Evolutionary conservation across 1,140 invertebrate genomes (phyloP), one percentile per base, ranked within the genome.

Genomic region (Nomia melanderi): DNA sequence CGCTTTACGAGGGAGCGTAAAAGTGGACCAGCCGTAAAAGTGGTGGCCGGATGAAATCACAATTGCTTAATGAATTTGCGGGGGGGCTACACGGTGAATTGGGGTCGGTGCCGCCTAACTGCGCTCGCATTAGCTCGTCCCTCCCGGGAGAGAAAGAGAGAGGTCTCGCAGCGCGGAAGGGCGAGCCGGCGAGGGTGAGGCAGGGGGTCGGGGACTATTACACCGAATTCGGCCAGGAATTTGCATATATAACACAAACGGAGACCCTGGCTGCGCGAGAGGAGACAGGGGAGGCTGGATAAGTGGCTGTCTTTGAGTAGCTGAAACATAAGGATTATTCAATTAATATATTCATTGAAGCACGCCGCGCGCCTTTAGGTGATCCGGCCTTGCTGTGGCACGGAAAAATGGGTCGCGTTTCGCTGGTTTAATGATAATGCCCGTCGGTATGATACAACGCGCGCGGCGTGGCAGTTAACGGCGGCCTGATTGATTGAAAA

Each of bases 311-410:
- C 82, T 86, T 86, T 84, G 74, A 88, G 77, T 82, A 71, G 62
- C 77, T 84, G 67, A 74, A 76, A 77, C 77, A 67, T 64, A 77
- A 63, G 70, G 77, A 83, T 87, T 83, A 87, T 86, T 82, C 77
- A 76, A 82, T 86, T 87, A 87, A 86, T 84, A 72, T 84, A 87
- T 87, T 87, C 79, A 81, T 88, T 82, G 77, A 78, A 78, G 59
- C 23, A 50, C 27, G 41, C n/a, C 59, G n/a, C n/a, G 27, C 11
- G n/a, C n/a, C 25, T n/a, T 25, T n/a, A 14, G 1, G 31, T 39
- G n/a, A 44, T 4, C 9, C 20, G 23, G 4, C 9, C 14, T 14
- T 14, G 2, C 47, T 20, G 5, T 1, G 0, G 1, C 12, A 2
- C 11, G 7, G 27, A 76, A 76, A 76, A 59, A 63, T 66, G 7